These are phyloP conservation scores for Mayetiola destructor DNA, from an alignment of 2,888 invertebrate species.

Conservation along the genomic window DNA sequence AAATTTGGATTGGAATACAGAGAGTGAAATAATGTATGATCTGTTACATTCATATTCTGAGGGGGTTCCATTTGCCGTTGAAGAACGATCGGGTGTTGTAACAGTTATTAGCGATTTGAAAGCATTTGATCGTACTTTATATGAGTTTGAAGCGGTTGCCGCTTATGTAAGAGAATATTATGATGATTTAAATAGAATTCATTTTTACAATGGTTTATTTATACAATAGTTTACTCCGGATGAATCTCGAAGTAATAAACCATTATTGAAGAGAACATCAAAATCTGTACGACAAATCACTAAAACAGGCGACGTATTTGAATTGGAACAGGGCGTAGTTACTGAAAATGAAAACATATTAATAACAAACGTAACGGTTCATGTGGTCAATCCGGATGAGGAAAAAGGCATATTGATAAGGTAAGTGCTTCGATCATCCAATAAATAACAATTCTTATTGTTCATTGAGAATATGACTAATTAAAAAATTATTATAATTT, in stretches of 20 bases:
- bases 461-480: too few species aligned
- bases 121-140: conserved; percentile 51
- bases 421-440: too few species aligned
- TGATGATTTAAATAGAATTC: not conserved
- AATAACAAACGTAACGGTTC: conserved; percentile 70
- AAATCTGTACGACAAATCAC: conserved; percentile 20
- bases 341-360: conserved; percentile 45
- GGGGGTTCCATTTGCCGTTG: conserved; percentile 86
- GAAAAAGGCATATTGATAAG: conserved; percentile 51
- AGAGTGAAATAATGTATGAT: conserved; percentile 53
- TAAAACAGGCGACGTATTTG: conserved; percentile 23
- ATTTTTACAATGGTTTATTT: not conserved
- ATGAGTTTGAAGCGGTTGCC: conserved; percentile 72
- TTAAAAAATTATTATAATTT: too few species aligned
- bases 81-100: conserved; percentile 74
- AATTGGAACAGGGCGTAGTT: conserved; percentile 29
- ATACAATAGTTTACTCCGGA: conserved; percentile 25
- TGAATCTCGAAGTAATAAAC: not conserved
- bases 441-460: too few species aligned
- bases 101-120: conserved; percentile 64
- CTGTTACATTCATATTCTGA: conserved; percentile 73
- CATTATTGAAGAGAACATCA: conserved; percentile 18
- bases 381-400: conserved; percentile 63
- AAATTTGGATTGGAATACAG: conserved; percentile 52
- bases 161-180: conserved; percentile 33